Base-by-base conservation (phyloP, 2,797 vertebrate species). In the Pangasius larnaudii region DNA sequence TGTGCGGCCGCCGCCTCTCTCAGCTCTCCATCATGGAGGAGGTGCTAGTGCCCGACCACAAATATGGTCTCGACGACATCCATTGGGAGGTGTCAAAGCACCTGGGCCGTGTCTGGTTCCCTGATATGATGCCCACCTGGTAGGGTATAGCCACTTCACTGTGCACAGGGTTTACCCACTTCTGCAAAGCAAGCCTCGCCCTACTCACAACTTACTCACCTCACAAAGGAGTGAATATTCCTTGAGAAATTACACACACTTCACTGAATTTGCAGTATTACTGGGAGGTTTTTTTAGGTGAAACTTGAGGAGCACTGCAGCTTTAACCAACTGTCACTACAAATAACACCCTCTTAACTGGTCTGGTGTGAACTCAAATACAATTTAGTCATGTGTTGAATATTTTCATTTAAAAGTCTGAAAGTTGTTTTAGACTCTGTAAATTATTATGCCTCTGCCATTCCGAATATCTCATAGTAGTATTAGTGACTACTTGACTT, bases 91-190 rank as follows among this genome's bases (percentile, higher is more conserved):
- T 97, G 81, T 97, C 97, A 53, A 97, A 97, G 91, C 96, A 97
- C 91, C 95, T 97, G 4, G 97, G 97, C 79, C 95, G 97, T 87
- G 96, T 97, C 65, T 97, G 97, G 97, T 97, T 97, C 92, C 97
- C 97, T 1, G 97, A 97, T 81, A 97, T 97, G 97, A 97, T 97
- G 97, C 97, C 97, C 69, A 97, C 96, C 0, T 97, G 97, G 97
- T 97, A 92, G 94, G 92, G 16, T 36, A 59, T 8, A 65, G 53
- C 3, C 7, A 46, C 10, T 7, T 10, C 2, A 22, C 18, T 30
- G 0, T 51, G n/a, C 49, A 18, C 6, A 18, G n/a, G 30, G 2
- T 46, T 82, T 58, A 65, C 30, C 24, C 36, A 19, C 59, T 22
- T n/a, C 33, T 56, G 46, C 51, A 46, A 39, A 27, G 10, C 4